Evolutionary conservation across 2,797 vertebrate species (phyloP).

Genomic region (Parauchenoglanis ngamensis): DNA sequence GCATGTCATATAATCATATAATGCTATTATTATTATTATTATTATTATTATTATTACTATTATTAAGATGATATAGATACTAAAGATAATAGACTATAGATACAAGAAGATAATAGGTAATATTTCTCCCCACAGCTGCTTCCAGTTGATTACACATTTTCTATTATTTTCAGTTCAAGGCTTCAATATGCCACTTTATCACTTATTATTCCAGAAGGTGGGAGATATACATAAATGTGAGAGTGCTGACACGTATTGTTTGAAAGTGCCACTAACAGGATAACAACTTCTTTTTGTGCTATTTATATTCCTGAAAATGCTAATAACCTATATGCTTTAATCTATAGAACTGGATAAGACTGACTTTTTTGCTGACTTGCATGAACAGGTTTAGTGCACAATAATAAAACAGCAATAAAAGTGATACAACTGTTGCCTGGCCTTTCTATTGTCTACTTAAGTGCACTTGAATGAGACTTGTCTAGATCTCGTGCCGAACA

Average conservation of each 20-base stretch:
- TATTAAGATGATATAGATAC: no score
- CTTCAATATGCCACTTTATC: background rate
- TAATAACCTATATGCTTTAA: no score
- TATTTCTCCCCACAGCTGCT: background rate
- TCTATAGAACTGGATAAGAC: background rate
- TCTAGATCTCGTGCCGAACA: background rate
- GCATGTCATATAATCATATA: background rate
- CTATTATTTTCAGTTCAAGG: background rate
- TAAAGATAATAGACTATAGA: background rate
- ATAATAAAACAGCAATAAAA: background rate
- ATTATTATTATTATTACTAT: constrained; percentile 9
- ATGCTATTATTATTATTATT: background rate
- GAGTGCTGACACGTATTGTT: background rate
- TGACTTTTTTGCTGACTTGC: background rate
- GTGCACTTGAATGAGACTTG: background rate
- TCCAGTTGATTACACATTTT: background rate
- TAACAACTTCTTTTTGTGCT: background rate
- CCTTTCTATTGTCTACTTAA: background rate
- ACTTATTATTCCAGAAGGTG: background rate
- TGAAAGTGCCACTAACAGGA: background rate
- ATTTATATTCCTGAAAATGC: background rate
- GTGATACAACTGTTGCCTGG: background rate
- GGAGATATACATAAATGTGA: background rate
- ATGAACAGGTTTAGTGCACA: background rate
- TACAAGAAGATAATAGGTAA: no score